Evolutionary conservation across 2,113 vertebrate genomes (phyloP).

Genomic region (Numenius arquata): DNA sequence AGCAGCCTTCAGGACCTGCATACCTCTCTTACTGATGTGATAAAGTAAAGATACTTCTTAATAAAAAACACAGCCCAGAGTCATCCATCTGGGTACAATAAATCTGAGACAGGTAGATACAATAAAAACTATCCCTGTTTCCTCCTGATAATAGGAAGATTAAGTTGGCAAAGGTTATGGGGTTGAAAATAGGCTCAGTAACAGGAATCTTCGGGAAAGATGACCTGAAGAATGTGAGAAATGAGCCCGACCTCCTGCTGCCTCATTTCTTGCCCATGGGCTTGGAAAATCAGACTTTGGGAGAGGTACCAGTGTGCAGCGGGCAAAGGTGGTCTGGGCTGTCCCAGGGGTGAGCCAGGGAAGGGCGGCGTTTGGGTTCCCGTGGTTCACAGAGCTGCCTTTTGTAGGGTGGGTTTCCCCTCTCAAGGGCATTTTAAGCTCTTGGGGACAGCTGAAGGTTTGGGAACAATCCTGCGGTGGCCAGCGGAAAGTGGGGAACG

Average conservation of each 20-base stretch:
- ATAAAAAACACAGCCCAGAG: conserved; percentile 30
- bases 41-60: conserved; percentile 35
- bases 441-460: not conserved
- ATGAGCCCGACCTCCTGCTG: not conserved
- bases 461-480: not conserved
- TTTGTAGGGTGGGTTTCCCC: not conserved
- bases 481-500: not conserved
- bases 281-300: not conserved
- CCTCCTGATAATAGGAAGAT: conserved; percentile 3
- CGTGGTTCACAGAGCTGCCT: not conserved
- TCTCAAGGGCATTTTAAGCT: not conserved
- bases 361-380: accelerated
- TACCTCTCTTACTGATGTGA: not conserved
- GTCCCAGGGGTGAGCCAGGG: not conserved
- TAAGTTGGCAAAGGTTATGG: not conserved
- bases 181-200: not conserved
- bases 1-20: not conserved
- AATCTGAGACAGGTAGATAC: conserved; percentile 39
- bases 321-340: not conserved
- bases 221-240: not conserved
- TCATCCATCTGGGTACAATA: conserved; percentile 31
- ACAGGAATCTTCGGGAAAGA: not conserved
- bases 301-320: not conserved
- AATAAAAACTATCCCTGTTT: conserved; percentile 11
- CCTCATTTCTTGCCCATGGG: not conserved